Percentiles rank a stretch among this genome's conserved stretches.
These are phyloP conservation scores for Diadegma fenestrale DNA, from an alignment of 2,888 invertebrate species.

Conservation along the genomic window DNA sequence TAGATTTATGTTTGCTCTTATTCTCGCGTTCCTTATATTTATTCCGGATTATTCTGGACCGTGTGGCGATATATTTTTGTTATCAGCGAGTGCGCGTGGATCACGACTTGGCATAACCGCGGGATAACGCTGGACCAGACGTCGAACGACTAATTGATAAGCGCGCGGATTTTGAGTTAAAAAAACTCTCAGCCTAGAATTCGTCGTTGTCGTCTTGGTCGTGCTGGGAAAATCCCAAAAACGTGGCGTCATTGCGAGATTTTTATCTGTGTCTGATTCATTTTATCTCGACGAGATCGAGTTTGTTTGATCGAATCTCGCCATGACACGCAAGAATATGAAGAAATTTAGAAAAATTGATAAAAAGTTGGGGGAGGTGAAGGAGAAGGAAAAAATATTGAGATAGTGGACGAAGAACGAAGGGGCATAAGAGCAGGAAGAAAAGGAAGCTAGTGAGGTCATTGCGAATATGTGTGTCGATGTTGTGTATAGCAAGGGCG, in stretches of 20 bases:
- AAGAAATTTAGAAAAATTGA: not conserved
- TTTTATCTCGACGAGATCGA: not conserved
- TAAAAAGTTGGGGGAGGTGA: not conserved
- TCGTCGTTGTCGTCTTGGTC: not conserved
- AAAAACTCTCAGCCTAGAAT: not conserved
- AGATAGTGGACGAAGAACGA: conserved; percentile 2
- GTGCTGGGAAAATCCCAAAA: not conserved
- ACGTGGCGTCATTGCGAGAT: not conserved
- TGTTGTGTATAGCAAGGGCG: conserved; percentile 82
- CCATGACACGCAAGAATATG: not conserved
- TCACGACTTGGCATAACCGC: conserved; percentile 52
- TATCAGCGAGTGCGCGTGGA: conserved; percentile 25
- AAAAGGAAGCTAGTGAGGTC: conserved; percentile 48
- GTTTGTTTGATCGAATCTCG: not conserved
- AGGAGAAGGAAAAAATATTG: not conserved
- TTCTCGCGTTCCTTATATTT: conserved; percentile 25
- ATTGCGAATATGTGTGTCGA: conserved; percentile 79
- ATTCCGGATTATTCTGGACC: conserved; percentile 5
- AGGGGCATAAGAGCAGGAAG: not conserved
- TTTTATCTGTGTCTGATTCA: not conserved
- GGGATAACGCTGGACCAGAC: conserved; percentile 57
- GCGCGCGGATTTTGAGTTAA: conserved; percentile 22
- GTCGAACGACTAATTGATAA: conserved; percentile 69
- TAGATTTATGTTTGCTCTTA: conserved; percentile 7
- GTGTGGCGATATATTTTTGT: conserved; percentile 52